phyloP scores from a whole-genome alignment of 1,140 invertebrate species.

The Drosophila orena region DNA sequence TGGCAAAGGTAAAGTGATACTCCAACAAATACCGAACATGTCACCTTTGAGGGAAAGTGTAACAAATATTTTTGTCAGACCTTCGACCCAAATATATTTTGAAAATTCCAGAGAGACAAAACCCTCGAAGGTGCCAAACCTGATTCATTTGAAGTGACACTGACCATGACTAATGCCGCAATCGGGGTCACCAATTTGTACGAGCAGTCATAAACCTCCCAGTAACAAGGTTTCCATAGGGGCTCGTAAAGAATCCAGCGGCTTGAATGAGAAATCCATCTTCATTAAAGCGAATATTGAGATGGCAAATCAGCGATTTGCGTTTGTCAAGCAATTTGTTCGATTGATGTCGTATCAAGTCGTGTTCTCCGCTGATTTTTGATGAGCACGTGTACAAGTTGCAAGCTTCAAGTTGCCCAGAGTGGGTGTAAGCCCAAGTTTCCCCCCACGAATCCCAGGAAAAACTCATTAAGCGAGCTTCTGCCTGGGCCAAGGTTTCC shows the following conservation, averaged over 20 bases:
- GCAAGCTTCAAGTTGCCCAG: neutral
- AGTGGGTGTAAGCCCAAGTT: constrained; percentile 9
- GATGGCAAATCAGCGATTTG: constrained; percentile 28
- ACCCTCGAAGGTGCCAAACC: constrained; percentile 14
- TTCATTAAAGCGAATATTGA: constrained; percentile 43
- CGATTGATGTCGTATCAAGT: constrained; percentile 53
- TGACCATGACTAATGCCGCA: constrained; percentile 27
- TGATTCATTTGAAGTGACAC: constrained; percentile 20
- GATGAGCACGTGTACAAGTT: constrained; percentile 41
- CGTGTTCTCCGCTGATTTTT: constrained; percentile 39
- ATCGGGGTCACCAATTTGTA: constrained; percentile 13
- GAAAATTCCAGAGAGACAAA: constrained; percentile 19
- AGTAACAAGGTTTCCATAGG: constrained; percentile 8
- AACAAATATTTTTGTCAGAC: constrained; percentile 33
- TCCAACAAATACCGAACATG: constrained; percentile 14
- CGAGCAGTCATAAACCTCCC: constrained; percentile 2
- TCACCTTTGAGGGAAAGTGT: constrained; percentile 34
- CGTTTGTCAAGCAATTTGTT: constrained; percentile 48
- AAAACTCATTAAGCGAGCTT: constrained; percentile 66
- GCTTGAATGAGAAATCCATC: constrained; percentile 29
- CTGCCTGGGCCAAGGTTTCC: constrained; percentile 67
- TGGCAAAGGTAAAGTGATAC: constrained; percentile 43
- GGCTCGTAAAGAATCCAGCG: constrained; percentile 7
- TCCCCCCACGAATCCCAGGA: constrained; percentile 28
- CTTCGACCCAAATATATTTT: constrained; percentile 25